phyloP scores from a whole-genome alignment of 2,888 invertebrate species.

The Ischnura elegans region DNA sequence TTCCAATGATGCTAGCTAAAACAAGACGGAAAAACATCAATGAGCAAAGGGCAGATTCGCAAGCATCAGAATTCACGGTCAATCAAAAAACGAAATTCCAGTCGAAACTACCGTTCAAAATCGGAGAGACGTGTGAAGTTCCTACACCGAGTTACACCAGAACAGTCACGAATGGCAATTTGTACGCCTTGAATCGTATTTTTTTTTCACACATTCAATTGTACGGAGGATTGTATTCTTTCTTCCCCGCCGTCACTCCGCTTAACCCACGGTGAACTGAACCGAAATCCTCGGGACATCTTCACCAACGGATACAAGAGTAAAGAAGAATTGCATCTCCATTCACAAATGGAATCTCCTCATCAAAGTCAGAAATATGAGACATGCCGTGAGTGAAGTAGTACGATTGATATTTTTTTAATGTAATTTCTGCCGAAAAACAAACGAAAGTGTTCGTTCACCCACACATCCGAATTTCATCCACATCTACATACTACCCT shows the following conservation, averaged over 20 bases:
- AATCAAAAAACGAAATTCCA: neutral
- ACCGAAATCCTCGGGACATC: no score
- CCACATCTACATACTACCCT: no score
- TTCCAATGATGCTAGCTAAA: no score
- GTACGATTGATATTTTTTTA: no score
- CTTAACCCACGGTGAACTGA: neutral
- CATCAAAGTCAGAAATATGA: no score
- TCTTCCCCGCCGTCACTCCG: neutral
- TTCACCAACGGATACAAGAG: no score
- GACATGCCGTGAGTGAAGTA: no score
- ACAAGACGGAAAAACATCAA: neutral
- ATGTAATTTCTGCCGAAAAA: no score
- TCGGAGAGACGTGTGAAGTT: neutral
- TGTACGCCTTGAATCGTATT: conserved; percentile 7
- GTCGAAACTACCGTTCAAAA: neutral
- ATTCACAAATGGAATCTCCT: no score
- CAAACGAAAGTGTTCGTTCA: no score
- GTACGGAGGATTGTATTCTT: neutral
- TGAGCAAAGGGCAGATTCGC: neutral
- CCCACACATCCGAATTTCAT: no score
- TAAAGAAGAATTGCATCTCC: no score
- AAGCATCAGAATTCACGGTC: neutral
- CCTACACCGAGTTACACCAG: neutral
- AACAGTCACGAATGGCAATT: neutral
- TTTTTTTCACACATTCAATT: conserved; percentile 2